Conservation (phyloP, 2,797 vertebrate genomes). For the Microcaecilia unicolor region DNA sequence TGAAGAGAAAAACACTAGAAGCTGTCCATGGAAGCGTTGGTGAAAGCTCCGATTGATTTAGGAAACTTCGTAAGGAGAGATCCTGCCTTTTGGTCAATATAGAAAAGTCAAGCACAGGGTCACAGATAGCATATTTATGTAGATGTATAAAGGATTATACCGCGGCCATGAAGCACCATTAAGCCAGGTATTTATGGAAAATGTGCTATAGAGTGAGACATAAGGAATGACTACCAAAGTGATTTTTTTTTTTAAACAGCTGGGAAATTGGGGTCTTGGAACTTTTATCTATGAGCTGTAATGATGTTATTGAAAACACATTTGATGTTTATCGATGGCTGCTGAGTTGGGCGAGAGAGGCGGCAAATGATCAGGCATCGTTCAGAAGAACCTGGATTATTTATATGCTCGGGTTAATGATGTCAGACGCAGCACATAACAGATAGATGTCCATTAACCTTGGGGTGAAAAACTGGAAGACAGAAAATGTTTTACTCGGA, state of each 20-base stretch:
- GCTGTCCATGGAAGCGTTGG: slow-evolving; percentile 31
- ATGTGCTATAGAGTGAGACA: too few relatives aligned
- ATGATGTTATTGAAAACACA: slow-evolving; percentile 27
- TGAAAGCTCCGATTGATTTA: slow-evolving; percentile 24
- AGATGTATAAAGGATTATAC: too few relatives aligned
- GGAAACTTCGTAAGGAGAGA: neutral
- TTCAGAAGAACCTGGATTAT: slow-evolving; percentile 8
- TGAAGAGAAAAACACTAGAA: slow-evolving; percentile 26
- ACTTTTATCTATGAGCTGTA: slow-evolving; percentile 30
- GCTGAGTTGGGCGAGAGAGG: slow-evolving; percentile 17
- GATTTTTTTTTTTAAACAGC: too few relatives aligned
- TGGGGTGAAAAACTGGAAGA: neutral
- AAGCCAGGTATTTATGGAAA: too few relatives aligned
- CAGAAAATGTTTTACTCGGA: neutral
- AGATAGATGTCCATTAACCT: neutral
- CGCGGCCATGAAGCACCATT: too few relatives aligned
- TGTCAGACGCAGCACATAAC: neutral
- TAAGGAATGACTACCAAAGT: too few relatives aligned
- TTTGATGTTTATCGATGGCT: slow-evolving; percentile 18
- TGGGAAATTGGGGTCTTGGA: too few relatives aligned
- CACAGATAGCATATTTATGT: too few relatives aligned
- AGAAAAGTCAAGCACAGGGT: too few relatives aligned
- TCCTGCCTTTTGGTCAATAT: too few relatives aligned
- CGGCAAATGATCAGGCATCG: slow-evolving; percentile 12
- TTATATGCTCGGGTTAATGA: slow-evolving; percentile 4